Base-by-base conservation (phyloP, 53 echinoderm and acorn worm genomes). In the Echinarachnius parma region DNA sequence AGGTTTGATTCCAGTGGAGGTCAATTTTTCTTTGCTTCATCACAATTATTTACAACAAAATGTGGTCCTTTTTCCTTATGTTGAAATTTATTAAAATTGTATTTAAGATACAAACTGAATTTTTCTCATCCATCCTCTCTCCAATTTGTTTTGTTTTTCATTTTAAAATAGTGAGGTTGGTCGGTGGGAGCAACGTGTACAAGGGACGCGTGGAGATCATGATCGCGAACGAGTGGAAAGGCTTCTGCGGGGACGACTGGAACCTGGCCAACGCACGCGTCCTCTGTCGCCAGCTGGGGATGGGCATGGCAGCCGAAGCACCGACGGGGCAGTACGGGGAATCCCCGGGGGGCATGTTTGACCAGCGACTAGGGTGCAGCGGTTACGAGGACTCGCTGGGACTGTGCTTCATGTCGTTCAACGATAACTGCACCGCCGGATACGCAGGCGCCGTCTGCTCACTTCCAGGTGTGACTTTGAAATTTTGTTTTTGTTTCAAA, bases 181-280 rank as follows among this genome's bases (percentile, higher is more conserved):
- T 48, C 5, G 86, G 80, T 3, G 86, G 80, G 11, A 49, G 20
- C 13, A 86, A 50, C 28, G 31, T 33, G 3, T 64, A 59, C 26
- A 75, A 66, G n/a, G 86, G 86, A 5, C 64, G 64, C 2, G 80
- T 86, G 10, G 75, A 80, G 53, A 75, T 86, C 64, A 60, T 36
- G 18, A 45, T 64, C n/a, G 46, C 60, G 34, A 64, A 76, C 22
- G 33, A 56, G 25, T 86, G 86, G 86, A 34, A 37, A 35, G 66
- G 79, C n/a, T 56, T 86, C 29, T 86, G 86, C 19, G 86, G 86
- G 1, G 80, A 75, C 18, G 31, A 46, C 25, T 86, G 86, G 86
- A 48, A 61, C 54, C 16, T 86, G 3, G 47, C 66, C 20, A 80
- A 81, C 22, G 86, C 81, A 3, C 62, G 70, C 14, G 86, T 86